Base-by-base conservation (phyloP, 2,888 invertebrate species). In the Drosophila subquinaria region DNA sequence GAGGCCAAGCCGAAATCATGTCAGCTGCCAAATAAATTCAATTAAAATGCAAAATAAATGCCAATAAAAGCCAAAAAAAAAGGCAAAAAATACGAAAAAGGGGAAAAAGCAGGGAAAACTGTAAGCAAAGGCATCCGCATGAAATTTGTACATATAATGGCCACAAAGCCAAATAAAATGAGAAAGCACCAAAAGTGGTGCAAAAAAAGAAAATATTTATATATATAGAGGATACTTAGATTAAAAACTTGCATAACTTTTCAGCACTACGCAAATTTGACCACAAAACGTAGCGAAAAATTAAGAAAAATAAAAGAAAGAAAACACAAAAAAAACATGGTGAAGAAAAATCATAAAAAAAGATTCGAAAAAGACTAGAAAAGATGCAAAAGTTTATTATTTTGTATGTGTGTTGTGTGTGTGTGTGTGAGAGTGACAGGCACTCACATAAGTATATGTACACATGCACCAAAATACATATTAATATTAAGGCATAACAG, bases 41-140 rank as follows among this genome's bases (percentile, higher is more conserved):
- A 87, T 82, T 87, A 82, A 82, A 82, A 81, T 82, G 79, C 87
- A 83, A 87, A 87, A 81, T 74, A 78, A 81, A 82, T 70, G 76
- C 69, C 73, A 78, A 78, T 65, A 69, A 61, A 47, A 33, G 33
- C 33, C 40, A 53, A 33, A 36, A 17, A 55, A 42, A 43, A n/a
- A 20, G 23, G 11, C 43, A 33, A 38, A 43, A 36, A 11, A 11
- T n/a, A 10, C 9, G 9, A 11, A 36, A 36, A 36, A 5, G 38
- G 2, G n/a, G n/a, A n/a, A 38, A 36, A 38, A 11, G 36, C 2
- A n/a, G 45, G 45, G 45, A 57, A 56, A 20, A 15, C 23, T 53
- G 53, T n/a, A 15, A 47, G 60, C 36, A 40, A 53, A 61, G 64
- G 53, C 61, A 67, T 43, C 62, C 63, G 69, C 79, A 69, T 68